Evolutionary conservation across 2,113 vertebrate genomes (phyloP), one percentile per base, ranked within the genome.

Genomic region (Paracanthobrama guichenoti): DNA sequence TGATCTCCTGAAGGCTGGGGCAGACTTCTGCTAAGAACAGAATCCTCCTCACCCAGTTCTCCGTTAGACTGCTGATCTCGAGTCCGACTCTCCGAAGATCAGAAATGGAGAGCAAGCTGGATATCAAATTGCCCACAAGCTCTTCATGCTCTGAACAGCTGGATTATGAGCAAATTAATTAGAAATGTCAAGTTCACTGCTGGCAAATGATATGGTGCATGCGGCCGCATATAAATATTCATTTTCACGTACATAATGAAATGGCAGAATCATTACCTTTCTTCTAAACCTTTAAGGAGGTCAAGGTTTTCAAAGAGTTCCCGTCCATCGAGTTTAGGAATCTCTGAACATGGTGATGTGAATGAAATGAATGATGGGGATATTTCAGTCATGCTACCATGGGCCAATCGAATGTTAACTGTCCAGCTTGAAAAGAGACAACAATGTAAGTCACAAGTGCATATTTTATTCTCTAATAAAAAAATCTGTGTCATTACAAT

Each of bases 281-380:
- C 62, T 3, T 78, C 39, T 44, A 78, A 84, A 55, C 0, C 28
- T 39, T 44, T 31, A 42, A 84, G 83, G 3, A 24, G 5, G 22
- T 42, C 35, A 75, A 84, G 22, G 3, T 46, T 84, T 64, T 69
- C 14, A 69, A 84, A 62, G 16, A 78, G 74, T 26, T 42, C 31
- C 35, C 4, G 18, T 66, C 44, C 73, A 55, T 69, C 31, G 1
- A 69, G 11, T 50, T 67, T 69, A 31, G 24, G 14, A n/a, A 84
- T 26, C 10, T 77, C 48, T 67, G 74, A 77, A 84, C 28, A 53
- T 42, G 82, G 62, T 42, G 20, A 50, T 24, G 46, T 78, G 22
- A 78, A 76, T 18, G 73, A 66, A 78, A 84, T 44, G 22, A 69
- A 66, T 26, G 82, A 78, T 69, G 60, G 82, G 46, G 39, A 48